phyloP scores from a whole-genome alignment of 2,113 vertebrate species.

The Alethe castanea region DNA sequence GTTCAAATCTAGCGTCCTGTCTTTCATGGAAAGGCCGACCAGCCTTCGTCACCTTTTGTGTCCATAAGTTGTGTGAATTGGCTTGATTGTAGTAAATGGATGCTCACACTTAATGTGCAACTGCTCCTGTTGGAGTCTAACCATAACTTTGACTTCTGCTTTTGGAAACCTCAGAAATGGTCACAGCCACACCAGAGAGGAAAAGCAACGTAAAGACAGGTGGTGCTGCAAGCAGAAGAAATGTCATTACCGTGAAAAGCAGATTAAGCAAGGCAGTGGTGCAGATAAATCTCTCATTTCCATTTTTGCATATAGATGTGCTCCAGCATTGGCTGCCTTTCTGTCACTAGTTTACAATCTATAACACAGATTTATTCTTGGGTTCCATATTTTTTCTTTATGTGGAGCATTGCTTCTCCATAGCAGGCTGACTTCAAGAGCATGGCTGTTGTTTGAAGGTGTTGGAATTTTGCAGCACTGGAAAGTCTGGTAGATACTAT shows the following conservation, averaged over 20 bases:
- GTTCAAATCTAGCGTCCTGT: neutral
- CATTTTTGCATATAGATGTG: neutral
- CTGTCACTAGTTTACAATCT: neutral
- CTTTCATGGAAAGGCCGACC: neutral
- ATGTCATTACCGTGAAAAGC: neutral
- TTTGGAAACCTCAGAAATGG: neutral
- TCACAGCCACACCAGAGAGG: neutral
- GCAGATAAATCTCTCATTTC: neutral
- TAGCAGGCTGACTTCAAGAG: neutral
- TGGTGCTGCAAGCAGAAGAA: neutral
- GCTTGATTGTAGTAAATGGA: neutral
- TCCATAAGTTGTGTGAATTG: fast-evolving
- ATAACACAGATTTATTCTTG: neutral
- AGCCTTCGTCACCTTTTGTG: fast-evolving
- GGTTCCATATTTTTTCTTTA: neutral
- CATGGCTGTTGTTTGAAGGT: neutral
- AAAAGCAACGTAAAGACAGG: neutral
- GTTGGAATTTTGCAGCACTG: neutral
- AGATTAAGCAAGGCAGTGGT: neutral
- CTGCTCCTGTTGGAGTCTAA: neutral
- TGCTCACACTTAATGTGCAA: neutral
- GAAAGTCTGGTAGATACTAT: neutral
- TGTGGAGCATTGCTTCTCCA: neutral
- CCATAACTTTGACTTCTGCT: neutral
- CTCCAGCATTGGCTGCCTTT: neutral